Percentiles rank a stretch among this genome's conserved stretches.
phyloP scores from a whole-genome alignment of 2,888 invertebrate genomes.

The Cryptus armator region DNA sequence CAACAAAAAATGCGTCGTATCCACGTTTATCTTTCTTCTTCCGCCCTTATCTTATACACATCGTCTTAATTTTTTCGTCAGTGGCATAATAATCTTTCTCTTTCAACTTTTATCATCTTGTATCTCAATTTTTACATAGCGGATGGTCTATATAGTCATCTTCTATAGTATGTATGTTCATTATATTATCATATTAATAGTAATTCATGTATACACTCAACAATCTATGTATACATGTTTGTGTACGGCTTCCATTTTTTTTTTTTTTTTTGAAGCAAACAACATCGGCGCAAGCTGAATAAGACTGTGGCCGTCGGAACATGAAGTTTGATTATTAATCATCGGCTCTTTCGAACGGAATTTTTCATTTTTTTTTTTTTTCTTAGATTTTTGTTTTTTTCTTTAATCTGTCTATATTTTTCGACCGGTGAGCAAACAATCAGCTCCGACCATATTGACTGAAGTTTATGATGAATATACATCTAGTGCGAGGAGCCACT shows the following conservation, averaged over 20 bases:
- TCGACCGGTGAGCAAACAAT: constrained; percentile 59
- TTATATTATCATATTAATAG: constrained; percentile 28
- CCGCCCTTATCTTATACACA: background rate
- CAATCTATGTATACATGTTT: constrained; percentile 49
- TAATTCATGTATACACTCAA: constrained; percentile 56
- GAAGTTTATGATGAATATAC: constrained; percentile 49
- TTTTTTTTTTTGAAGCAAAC: constrained; percentile 30
- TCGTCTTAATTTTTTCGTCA: constrained; percentile 13
- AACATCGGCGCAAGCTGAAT: constrained; percentile 45
- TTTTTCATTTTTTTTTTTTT: background rate
- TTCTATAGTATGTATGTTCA: constrained; percentile 17
- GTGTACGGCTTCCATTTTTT: constrained; percentile 36
- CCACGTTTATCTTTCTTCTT: background rate
- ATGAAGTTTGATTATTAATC: constrained; percentile 58
- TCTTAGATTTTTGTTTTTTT: constrained; percentile 37
- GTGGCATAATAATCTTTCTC: constrained; percentile 14
- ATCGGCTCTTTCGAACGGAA: constrained; percentile 47
- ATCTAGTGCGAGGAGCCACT: constrained; percentile 50
- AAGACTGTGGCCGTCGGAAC: constrained; percentile 42
- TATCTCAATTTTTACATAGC: constrained; percentile 62
- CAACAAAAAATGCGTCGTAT: constrained; percentile 21
- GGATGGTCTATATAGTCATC: constrained; percentile 31
- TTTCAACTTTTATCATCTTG: constrained; percentile 3
- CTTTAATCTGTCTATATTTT: constrained; percentile 64
- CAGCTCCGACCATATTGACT: constrained; percentile 67